These are phyloP conservation scores for Corbicula japonica DNA, from an alignment of 2,888 invertebrate genomes.

Conservation along the genomic window DNA sequence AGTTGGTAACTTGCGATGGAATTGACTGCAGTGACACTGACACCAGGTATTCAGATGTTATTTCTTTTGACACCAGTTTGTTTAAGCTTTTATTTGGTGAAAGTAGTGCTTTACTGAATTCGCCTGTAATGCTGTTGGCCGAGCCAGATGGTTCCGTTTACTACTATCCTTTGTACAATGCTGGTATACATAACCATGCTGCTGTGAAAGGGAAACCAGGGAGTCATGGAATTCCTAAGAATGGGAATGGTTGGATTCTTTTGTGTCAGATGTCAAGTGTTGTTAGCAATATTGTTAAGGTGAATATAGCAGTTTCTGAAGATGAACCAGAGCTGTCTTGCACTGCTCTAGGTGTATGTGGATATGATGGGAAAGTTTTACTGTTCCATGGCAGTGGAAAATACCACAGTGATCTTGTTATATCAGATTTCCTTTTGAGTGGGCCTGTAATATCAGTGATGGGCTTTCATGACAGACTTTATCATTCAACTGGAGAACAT, in stretches of 20 bases:
- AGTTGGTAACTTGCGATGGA: slow-evolving; percentile 34
- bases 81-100: slow-evolving; percentile 57
- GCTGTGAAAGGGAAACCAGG: slow-evolving; percentile 4
- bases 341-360: slow-evolving; percentile 15
- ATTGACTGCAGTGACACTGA: not conserved
- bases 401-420: slow-evolving; percentile 4
- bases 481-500: slow-evolving; percentile 39
- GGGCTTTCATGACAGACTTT: slow-evolving; percentile 36
- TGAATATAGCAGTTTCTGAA: slow-evolving; percentile 7
- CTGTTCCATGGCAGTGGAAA: slow-evolving; percentile 21
- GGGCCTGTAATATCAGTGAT: slow-evolving; percentile 35
- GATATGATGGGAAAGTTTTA: slow-evolving; percentile 33
- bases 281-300: slow-evolving; percentile 23
- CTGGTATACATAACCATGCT: not conserved
- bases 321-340: not conserved
- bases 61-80: slow-evolving; percentile 30
- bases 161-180: too few species aligned
- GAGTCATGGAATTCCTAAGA: not conserved
- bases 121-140: slow-evolving; percentile 50
- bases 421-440: slow-evolving; percentile 29
- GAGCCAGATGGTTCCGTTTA: slow-evolving; percentile 53
- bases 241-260: slow-evolving; percentile 12
- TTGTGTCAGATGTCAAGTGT: slow-evolving; percentile 46
- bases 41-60: not conserved
- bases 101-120: slow-evolving; percentile 37